phyloP scores from a whole-genome alignment of 2,888 invertebrate genomes.

The Malacosoma neustria region DNA sequence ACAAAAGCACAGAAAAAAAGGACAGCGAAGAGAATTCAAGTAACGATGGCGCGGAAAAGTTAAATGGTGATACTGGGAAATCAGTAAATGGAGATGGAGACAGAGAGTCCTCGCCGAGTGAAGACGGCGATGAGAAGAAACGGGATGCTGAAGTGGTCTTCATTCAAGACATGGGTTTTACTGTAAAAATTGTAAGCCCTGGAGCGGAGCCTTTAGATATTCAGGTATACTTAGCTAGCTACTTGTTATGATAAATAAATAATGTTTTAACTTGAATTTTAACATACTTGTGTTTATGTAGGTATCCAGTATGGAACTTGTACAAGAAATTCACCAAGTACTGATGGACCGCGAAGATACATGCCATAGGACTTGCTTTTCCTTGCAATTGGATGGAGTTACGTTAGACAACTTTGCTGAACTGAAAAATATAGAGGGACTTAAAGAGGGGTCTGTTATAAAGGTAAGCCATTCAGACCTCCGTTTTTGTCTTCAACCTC shows the following conservation, averaged over 20 bases:
- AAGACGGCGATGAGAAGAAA: constrained; percentile 74
- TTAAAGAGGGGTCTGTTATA: constrained; percentile 95
- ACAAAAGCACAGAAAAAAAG: constrained; percentile 34
- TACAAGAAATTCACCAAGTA: constrained; percentile 98
- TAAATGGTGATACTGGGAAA: constrained; percentile 41
- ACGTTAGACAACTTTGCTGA: constrained; percentile 98
- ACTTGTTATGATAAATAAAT: not conserved
- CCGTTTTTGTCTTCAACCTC: too few relatives aligned
- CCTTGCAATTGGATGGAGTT: constrained; percentile 93
- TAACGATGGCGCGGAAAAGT: constrained; percentile 32
- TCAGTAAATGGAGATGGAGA: constrained; percentile 57
- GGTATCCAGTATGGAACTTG: constrained; percentile 98
- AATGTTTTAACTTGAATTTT: not conserved
- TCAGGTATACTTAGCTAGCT: constrained; percentile 74
- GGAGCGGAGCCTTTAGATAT: constrained; percentile 94
- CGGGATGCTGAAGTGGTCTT: constrained; percentile 88
- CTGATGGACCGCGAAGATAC: constrained; percentile 99
- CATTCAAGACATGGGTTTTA: constrained; percentile 93
- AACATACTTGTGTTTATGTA: constrained; percentile 25
- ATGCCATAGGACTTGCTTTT: constrained; percentile 98
- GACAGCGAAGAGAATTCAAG: constrained; percentile 25
- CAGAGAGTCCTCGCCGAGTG: constrained; percentile 60
- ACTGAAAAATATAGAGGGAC: constrained; percentile 94
- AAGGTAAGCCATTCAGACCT: constrained; percentile 78
- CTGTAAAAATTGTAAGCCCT: constrained; percentile 94